phyloP scores from a whole-genome alignment of 92 coral and sea anemone species.

The Meandrina meandrites region DNA sequence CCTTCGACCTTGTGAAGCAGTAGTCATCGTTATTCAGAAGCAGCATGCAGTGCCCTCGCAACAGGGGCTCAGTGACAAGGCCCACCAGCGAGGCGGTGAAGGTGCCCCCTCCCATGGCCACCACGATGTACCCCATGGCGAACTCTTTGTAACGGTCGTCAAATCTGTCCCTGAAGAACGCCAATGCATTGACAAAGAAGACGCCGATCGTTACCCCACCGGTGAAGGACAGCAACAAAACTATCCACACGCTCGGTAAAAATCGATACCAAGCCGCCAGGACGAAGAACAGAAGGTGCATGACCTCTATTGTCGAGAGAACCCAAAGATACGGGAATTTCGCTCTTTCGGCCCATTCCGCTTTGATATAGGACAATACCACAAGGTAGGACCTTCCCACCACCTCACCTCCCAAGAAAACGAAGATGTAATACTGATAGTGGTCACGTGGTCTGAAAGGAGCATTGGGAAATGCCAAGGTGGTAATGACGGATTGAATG shows the following conservation, averaged over 20 bases:
- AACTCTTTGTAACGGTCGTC: slow-evolving; percentile 80
- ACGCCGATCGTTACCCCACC: slow-evolving; percentile 77
- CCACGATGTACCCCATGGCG: slow-evolving; percentile 86
- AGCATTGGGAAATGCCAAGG: slow-evolving; percentile 80
- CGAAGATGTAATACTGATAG: slow-evolving; percentile 81
- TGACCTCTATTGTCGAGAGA: slow-evolving; percentile 69
- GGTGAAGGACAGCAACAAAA: slow-evolving; percentile 72
- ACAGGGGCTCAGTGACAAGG: slow-evolving; percentile 74
- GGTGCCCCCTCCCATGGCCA: slow-evolving; percentile 83
- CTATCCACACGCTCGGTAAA: slow-evolving; percentile 70
- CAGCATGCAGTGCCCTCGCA: slow-evolving; percentile 70
- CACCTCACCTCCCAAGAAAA: slow-evolving; percentile 80
- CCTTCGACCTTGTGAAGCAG: slow-evolving; percentile 85
- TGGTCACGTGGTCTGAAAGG: slow-evolving; percentile 92
- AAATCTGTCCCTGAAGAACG: slow-evolving; percentile 70
- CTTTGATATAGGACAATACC: slow-evolving; percentile 56
- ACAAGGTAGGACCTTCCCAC: slow-evolving; percentile 79
- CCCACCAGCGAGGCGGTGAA: slow-evolving; percentile 77
- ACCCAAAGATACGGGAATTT: slow-evolving; percentile 75
- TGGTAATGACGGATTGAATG: slow-evolving; percentile 82
- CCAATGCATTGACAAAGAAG: slow-evolving; percentile 67
- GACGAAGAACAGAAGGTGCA: slow-evolving; percentile 71
- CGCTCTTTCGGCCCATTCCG: slow-evolving; percentile 65
- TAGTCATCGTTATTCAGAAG: slow-evolving; percentile 65
- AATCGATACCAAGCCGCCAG: slow-evolving; percentile 83